Evolutionary conservation across 1,140 invertebrate species (phyloP), one percentile per base, ranked within the genome.

Genomic region (Heterodera carotae): DNA sequence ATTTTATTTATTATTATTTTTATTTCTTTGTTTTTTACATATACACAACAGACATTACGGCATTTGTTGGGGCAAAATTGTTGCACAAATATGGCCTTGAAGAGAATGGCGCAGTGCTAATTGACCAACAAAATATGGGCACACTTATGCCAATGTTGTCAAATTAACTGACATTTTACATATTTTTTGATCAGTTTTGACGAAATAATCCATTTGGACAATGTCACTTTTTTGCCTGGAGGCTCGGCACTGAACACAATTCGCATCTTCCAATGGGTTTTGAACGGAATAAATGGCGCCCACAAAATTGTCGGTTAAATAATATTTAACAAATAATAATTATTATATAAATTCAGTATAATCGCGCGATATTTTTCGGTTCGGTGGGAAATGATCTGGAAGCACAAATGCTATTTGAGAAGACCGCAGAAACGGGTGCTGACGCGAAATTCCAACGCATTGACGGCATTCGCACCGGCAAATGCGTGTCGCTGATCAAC

Each of bases 161-260:
- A 34, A 22, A 18, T 29, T 22, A 8, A 66, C 1, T 2, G 0
- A 29, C n/a, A 31, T 4, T 18, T 31, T 31, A 22, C 31, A 6
- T 66, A 7, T n/a, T 22, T 22, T 27, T 31, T 66, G 4, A 31
- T 66, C 7, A 66, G 62, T 6, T 27, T 31, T 2, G 25, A 66
- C 25, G 62, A 66, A 34, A 12, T 66, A 22, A 12, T 34, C 62
- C 3, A 15, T 31, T 34, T 66, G 62, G 29, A 29, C 62, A 12
- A 25, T 4, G 62, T 29, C 25, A 10, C 12, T 12, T n/a, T 31
- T 34, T 34, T 94, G 76, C 95, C 96, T 68, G 97, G 97, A 78
- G 97, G 97, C 77, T 94, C 96, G 60, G 93, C 94, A 25, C 95
- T 98, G 88, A 99, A 99, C 90, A 91, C 94, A 0, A 89, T 98